Conservation (phyloP, 2,888 invertebrate genomes). For the Prosopocoilus inquinatus region DNA sequence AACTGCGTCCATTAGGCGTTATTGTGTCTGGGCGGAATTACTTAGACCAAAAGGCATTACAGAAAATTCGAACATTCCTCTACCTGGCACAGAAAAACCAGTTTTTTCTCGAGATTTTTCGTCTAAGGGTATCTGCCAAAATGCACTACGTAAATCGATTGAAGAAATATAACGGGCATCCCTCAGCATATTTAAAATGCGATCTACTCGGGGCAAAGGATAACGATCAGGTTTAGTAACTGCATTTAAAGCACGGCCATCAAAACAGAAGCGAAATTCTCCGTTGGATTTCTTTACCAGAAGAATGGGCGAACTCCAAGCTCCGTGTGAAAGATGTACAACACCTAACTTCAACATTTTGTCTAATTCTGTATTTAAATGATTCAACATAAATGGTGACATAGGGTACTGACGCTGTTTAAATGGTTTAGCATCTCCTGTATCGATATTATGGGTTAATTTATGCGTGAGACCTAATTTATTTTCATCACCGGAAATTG, state of each 20-base stretch:
- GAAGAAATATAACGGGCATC: conserved; percentile 28
- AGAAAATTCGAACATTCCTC: conserved; percentile 31
- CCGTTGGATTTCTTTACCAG: conserved; percentile 30
- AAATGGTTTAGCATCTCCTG: conserved; percentile 19
- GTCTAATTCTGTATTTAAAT: conserved; percentile 18
- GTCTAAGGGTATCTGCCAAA: conserved; percentile 32
- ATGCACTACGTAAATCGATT: conserved; percentile 28
- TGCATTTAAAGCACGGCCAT: conserved; percentile 31
- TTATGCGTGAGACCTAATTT: no score
- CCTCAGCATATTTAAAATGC: conserved; percentile 26
- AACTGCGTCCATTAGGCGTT: no score
- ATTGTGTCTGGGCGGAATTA: no score
- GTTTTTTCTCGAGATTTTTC: conserved; percentile 28
- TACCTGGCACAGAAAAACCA: conserved; percentile 35
- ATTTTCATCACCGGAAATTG: no score
- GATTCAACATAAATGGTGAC: conserved; percentile 20
- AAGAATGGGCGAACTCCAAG: conserved; percentile 24
- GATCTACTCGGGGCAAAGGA: conserved; percentile 30
- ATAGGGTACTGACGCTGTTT: conserved; percentile 24
- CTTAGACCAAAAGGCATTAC: conserved; percentile 22
- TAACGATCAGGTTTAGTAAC: conserved; percentile 31
- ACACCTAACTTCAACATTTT: conserved; percentile 14
- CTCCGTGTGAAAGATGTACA: conserved; percentile 6
- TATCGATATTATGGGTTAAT: no score
- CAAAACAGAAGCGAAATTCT: conserved; percentile 30